A percentile compares a stretch with the other conserved stretches of the same genome.
Conservation (phyloP, 64 coral and sea anemone species). For the Acropora tenuis region DNA sequence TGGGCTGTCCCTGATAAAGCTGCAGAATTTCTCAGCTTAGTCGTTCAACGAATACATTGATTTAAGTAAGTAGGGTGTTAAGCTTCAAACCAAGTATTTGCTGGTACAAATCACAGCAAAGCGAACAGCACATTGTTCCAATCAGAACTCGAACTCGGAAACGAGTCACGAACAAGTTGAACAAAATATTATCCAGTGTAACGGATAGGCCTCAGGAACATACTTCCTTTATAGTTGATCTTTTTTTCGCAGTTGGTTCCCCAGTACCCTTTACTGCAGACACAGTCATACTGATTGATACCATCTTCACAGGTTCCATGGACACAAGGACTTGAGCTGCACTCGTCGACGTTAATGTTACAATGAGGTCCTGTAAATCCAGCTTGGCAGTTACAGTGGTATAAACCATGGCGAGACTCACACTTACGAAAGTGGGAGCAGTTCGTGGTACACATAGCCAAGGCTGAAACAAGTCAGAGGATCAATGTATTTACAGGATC, state of each 20-base stretch:
- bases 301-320: constrained; percentile 68
- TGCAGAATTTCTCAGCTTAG: neutral
- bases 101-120: neutral
- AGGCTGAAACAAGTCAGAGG: neutral
- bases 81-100: neutral
- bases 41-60: neutral
- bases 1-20: neutral
- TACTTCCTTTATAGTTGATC: constrained; percentile 35
- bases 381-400: constrained; percentile 44
- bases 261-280: constrained; percentile 62
- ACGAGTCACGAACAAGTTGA: neutral
- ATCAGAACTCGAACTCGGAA: neutral
- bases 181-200: neutral
- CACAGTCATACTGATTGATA: constrained; percentile 60
- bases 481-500: neutral
- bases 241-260: constrained; percentile 55
- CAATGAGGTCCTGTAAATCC: constrained; percentile 68
- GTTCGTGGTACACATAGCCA: constrained; percentile 42
- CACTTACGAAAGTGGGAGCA: constrained; percentile 55
- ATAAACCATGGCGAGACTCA: constrained; percentile 8
- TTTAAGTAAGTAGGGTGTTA: neutral
- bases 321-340: constrained; percentile 48
- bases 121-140: neutral
- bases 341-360: constrained; percentile 64
- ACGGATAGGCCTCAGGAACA: neutral